Evolutionary conservation across 2,797 vertebrate species (phyloP).

Genomic region (Dermochelys coriacea): DNA sequence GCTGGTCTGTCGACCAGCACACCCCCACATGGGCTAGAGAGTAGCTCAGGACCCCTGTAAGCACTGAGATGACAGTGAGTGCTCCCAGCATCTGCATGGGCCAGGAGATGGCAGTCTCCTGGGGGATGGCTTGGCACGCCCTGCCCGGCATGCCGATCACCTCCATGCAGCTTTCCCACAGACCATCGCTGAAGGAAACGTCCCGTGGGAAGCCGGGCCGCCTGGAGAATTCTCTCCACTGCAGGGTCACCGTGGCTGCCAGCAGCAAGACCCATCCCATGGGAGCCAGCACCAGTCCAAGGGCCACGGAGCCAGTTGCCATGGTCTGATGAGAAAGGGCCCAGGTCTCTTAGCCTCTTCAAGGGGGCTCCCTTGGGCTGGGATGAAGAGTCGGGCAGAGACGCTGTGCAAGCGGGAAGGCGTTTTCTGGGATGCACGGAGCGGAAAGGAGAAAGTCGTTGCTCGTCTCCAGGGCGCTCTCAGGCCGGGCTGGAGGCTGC

Average conservation of each 20-base stretch:
- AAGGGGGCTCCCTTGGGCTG: not conserved
- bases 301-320: not conserved
- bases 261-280: constrained; percentile 16
- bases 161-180: constrained; percentile 35
- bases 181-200: not conserved
- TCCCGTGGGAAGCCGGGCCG: not conserved
- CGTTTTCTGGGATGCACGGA: not conserved
- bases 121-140: not conserved
- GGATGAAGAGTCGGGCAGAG: too few relatives aligned
- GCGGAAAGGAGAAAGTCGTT: not conserved
- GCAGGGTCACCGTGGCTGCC: not conserved
- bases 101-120: not conserved
- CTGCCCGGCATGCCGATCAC: not conserved
- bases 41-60: not conserved
- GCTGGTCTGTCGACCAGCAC: not conserved
- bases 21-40: not conserved
- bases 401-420: not conserved
- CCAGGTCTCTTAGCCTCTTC: not conserved
- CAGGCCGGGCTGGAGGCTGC: not conserved
- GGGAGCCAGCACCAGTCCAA: not conserved
- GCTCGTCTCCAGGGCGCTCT: not conserved
- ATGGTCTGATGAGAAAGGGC: fast-evolving
- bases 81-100: not conserved
- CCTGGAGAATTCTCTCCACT: not conserved
- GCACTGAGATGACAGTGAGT: not conserved